Base-by-base conservation (phyloP, 2,888 invertebrate genomes). In the Lochmaea capreae region DNA sequence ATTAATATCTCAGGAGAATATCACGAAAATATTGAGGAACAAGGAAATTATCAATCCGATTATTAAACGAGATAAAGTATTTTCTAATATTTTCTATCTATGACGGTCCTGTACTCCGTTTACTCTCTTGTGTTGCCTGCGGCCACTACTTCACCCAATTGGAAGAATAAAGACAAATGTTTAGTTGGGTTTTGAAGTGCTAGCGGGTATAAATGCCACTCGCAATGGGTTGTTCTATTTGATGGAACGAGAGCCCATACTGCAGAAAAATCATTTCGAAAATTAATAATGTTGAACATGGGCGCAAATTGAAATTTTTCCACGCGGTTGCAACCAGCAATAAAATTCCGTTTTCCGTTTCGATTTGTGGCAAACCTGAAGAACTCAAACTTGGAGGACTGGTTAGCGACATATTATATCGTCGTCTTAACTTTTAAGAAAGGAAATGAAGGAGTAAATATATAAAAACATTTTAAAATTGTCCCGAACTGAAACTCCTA, bases 91-190 rank as follows among this genome's bases (percentile, higher is more conserved):
- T n/a, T 52, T n/a, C 18, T 9, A 3, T 18, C 10, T 6, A 9
- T 16, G 54, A 16, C 54, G 54, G 54, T 54, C 54, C 54, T 54
- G 54, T 54, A 54, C 16, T 16, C 16, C 16, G 54, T 54, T 18
- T 18, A 54, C 54, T 39, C 62, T 26, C 72, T 78, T 76, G 76
- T 79, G 75, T 76, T 74, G 78, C 71, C 79, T 71, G 75, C 74
- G 86, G 84, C 81, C 81, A 83, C 82, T 83, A 84, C 82, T 71
- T 83, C 86, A 86, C 79, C 87, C 87, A 87, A 87, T 87, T 86
- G 87, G 86, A 87, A 88, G 87, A 87, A 87, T 88, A 87, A 88
- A 88, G 87, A 88, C 87, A 88, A 87, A 88, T 88, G 87, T 87
- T 86, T 86, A 84, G 85, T 84, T 84, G 85, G 84, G 81, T 82